These are phyloP conservation scores for Plectropomus leopardus DNA, from an alignment of 2,113 vertebrate genomes.

Conservation along the genomic window DNA sequence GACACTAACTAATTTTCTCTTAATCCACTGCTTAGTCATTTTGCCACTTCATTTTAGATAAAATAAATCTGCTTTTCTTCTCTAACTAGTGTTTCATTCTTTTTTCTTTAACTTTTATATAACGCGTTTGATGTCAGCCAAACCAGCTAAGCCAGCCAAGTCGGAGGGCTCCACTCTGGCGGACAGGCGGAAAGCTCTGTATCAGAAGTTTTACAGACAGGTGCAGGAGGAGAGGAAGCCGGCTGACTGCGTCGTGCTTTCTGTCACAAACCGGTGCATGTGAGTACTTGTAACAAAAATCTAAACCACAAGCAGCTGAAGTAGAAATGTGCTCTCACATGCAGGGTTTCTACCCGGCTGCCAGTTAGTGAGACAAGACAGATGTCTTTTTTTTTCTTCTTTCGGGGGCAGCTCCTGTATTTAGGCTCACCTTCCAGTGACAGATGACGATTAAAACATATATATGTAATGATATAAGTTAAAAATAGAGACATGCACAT, in stretches of 20 bases:
- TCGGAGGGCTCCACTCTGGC: conserved; percentile 64
- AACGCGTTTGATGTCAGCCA: not conserved
- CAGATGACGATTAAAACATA: not conserved
- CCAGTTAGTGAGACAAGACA: not conserved
- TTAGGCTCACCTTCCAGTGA: not conserved
- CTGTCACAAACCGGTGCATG: conserved; percentile 83
- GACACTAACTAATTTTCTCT: too few relatives aligned
- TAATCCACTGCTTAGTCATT: not conserved
- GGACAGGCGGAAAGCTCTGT: conserved; percentile 78
- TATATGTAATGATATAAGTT: not conserved
- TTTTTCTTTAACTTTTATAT: not conserved
- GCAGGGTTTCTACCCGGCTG: not conserved
- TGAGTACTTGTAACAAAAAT: conserved; percentile 64
- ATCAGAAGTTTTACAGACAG: conserved; percentile 83
- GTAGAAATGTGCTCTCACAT: not conserved
- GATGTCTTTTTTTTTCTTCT: not conserved
- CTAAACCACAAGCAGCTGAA: not conserved
- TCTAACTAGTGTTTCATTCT: not conserved
- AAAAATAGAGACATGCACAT: too few relatives aligned
- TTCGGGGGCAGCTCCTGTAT: too few relatives aligned
- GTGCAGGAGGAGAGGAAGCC: conserved; percentile 84
- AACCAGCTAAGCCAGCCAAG: conserved; percentile 39
- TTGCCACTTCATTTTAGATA: too few relatives aligned
- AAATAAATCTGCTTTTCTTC: not conserved
- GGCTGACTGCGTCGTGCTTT: conserved; percentile 84